Conservation (phyloP, 2,888 invertebrate species). For the Aphodius sticticus region DNA sequence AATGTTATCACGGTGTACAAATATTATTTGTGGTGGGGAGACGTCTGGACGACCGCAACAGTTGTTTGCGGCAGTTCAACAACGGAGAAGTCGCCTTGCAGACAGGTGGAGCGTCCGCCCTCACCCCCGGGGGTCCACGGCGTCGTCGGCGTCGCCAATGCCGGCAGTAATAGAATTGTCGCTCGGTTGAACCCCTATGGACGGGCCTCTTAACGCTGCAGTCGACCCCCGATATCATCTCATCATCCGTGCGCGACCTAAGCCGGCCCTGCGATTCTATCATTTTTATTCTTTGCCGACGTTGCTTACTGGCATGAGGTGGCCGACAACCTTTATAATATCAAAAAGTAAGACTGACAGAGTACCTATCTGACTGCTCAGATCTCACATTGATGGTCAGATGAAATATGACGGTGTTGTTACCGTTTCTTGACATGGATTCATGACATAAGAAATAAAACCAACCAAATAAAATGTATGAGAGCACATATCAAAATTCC, state of each 20-base stretch:
- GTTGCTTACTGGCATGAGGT: background rate
- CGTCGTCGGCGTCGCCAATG: background rate
- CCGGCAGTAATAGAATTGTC: background rate
- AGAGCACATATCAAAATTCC: no score
- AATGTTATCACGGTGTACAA: background rate
- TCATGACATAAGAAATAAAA: no score
- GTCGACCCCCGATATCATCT: background rate
- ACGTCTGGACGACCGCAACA: background rate
- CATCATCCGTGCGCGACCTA: background rate
- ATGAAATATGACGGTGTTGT: no score
- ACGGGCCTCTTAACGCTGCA: background rate
- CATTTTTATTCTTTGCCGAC: conserved; percentile 4
- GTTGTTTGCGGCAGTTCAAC: background rate
- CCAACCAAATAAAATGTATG: no score
- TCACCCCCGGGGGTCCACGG: background rate
- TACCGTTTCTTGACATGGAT: no score
- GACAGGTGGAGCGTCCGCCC: background rate
- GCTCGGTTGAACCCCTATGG: background rate
- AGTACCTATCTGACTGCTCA: no score
- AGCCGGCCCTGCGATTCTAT: background rate
- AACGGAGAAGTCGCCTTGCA: background rate
- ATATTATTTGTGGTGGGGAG: background rate
- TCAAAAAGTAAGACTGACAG: background rate
- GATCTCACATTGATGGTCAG: no score
- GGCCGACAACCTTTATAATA: background rate